These are phyloP conservation scores for Nicator chloris DNA, from an alignment of 2,113 vertebrate species.

Conservation along the genomic window DNA sequence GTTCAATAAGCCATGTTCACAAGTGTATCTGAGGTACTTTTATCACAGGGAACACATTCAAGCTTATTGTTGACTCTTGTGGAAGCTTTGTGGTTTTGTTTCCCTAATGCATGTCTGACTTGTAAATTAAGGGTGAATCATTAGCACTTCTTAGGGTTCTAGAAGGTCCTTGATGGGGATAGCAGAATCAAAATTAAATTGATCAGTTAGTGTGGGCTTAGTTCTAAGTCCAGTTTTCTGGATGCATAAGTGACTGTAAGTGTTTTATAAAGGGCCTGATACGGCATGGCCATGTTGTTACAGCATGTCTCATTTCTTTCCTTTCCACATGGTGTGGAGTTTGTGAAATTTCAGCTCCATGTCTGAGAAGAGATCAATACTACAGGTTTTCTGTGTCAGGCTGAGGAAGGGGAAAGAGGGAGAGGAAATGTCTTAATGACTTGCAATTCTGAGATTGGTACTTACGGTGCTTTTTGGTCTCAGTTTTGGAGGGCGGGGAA, in stretches of 20 bases:
- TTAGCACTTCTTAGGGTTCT: not conserved
- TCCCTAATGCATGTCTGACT: not conserved
- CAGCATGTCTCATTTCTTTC: not conserved
- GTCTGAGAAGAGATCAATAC: not conserved
- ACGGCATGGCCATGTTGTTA: not conserved
- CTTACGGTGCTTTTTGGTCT: not conserved
- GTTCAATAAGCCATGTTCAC: not conserved
- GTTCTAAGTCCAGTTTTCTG: not conserved
- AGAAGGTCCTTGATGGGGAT: not conserved
- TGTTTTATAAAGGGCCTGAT: not conserved
- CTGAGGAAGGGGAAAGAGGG: conserved; percentile 38
- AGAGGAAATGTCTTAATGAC: conserved; percentile 38
- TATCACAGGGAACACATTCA: not conserved
- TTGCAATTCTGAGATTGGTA: conserved; percentile 4
- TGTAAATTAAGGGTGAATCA: not conserved
- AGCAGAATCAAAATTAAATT: not conserved
- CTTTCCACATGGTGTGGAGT: not conserved
- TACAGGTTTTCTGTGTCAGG: conserved; percentile 38
- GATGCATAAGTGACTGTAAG: not conserved
- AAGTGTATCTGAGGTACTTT: not conserved
- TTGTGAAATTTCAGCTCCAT: not conserved
- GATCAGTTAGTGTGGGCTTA: not conserved
- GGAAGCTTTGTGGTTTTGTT: not conserved
- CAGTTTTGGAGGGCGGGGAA: not conserved
- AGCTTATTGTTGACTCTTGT: not conserved